Percentiles rank a stretch among this genome's conserved stretches.
These are phyloP conservation scores for Eupelmus urozonus DNA, from an alignment of 2,888 invertebrate species.

Conservation along the genomic window DNA sequence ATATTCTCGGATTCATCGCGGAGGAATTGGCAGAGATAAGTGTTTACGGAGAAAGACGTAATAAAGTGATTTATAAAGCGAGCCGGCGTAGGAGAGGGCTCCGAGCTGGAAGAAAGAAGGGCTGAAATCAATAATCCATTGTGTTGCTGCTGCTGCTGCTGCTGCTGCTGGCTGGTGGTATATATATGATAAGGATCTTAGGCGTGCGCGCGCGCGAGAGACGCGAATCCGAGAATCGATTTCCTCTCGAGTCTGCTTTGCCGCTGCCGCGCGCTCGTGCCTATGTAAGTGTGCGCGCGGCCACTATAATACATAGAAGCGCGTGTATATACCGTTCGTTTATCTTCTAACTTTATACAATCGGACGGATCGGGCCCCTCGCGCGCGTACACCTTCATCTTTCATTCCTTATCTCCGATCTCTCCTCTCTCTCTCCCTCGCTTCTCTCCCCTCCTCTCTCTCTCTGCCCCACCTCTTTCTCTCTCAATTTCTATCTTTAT, in stretches of 20 bases:
- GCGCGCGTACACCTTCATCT: slow-evolving; percentile 58
- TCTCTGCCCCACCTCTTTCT: slow-evolving; percentile 36
- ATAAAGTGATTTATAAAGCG: slow-evolving; percentile 56
- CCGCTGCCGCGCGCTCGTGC: slow-evolving; percentile 1
- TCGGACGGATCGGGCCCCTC: slow-evolving; percentile 54
- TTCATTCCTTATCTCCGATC: slow-evolving; percentile 60
- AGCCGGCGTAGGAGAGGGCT: no score
- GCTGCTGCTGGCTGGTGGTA: no score
- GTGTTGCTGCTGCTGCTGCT: no score
- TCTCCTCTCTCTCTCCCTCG: slow-evolving; percentile 7
- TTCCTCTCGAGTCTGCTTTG: slow-evolving; percentile 40
- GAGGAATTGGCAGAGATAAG: no score
- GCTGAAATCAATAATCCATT: slow-evolving; percentile 54
- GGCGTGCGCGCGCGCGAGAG: slow-evolving; percentile 12
- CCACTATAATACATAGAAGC: background rate
- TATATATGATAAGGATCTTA: slow-evolving; percentile 50
- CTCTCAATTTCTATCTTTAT: slow-evolving; percentile 55
- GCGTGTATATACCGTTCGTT: slow-evolving; percentile 41
- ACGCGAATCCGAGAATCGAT: slow-evolving; percentile 59
- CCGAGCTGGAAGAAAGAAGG: slow-evolving; percentile 6
- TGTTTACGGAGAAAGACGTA: slow-evolving; percentile 22
- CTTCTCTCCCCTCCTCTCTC: background rate
- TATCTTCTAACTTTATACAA: slow-evolving; percentile 53
- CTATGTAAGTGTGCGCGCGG: no score
- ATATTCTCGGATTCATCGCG: no score